Evolutionary conservation across 1,140 invertebrate species (phyloP).

Genomic region (Procambarus virginalis): DNA sequence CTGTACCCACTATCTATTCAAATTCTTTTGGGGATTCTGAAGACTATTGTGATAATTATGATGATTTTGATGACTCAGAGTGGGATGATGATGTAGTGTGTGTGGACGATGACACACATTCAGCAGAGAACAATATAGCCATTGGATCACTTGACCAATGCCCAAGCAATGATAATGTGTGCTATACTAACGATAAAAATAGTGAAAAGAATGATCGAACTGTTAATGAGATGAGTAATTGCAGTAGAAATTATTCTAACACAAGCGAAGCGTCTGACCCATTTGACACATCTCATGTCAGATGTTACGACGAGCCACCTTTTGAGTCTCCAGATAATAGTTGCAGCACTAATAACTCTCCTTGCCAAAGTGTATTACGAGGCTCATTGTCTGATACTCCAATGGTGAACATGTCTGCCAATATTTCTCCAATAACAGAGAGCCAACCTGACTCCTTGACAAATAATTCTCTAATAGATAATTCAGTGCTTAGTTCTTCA

Average conservation of each 20-base stretch:
- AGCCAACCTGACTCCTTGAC: not conserved
- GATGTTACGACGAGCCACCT: slow-evolving; percentile 71
- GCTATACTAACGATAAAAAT: not conserved
- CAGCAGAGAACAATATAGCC: slow-evolving; percentile 18
- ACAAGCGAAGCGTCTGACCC: slow-evolving; percentile 71
- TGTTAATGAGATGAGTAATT: not conserved
- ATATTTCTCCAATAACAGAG: not conserved
- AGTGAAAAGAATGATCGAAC: not conserved
- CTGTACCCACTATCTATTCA: slow-evolving; percentile 12
- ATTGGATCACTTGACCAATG: not conserved
- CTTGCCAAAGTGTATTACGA: not conserved
- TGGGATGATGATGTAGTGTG: slow-evolving; percentile 48
- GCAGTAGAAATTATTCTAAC: not conserved
- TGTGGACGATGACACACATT: not conserved
- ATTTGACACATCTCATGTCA: slow-evolving; percentile 74
- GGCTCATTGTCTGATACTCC: not conserved
- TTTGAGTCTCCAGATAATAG: slow-evolving; percentile 41
- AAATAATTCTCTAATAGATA: not conserved
- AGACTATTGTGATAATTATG: slow-evolving; percentile 29
- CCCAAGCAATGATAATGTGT: not conserved
- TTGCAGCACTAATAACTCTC: not conserved
- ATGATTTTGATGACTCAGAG: slow-evolving; percentile 13
- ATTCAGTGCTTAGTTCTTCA: not conserved
- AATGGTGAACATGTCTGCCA: not conserved
- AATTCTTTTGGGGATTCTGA: slow-evolving; percentile 19